These are phyloP conservation scores for Notoglanidium macrostoma DNA, from an alignment of 2,797 vertebrate genomes.

Conservation along the genomic window DNA sequence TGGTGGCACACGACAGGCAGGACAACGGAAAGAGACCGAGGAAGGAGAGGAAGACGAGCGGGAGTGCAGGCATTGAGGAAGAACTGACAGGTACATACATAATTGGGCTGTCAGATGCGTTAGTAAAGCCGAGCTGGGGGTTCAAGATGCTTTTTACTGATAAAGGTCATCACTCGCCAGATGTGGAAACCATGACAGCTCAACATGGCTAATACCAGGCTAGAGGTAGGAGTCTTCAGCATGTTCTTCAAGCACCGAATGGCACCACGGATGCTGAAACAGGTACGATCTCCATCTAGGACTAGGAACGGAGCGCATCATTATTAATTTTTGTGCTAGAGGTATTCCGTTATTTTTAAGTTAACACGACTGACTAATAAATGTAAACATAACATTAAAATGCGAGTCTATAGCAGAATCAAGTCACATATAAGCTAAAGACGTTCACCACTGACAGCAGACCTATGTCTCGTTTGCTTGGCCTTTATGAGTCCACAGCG, in stretches of 20 bases:
- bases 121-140: slow-evolving; percentile 26
- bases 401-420: not conserved
- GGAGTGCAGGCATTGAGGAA: not conserved
- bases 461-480: slow-evolving; percentile 30
- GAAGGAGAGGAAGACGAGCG: not conserved
- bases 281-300: not conserved
- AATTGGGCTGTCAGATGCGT: slow-evolving; percentile 45
- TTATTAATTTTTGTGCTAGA: slow-evolving; percentile 2
- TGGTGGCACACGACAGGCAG: slow-evolving; percentile 38
- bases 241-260: not conserved
- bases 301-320: not conserved
- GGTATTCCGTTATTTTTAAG: not conserved
- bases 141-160: slow-evolving; percentile 28
- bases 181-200: not conserved
- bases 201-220: slow-evolving; percentile 24
- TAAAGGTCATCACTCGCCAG: slow-evolving; percentile 40
- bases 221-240: not conserved
- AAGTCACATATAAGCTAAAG: slow-evolving; percentile 9
- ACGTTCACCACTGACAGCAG: slow-evolving; percentile 21
- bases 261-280: not conserved
- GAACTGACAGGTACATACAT: slow-evolving; percentile 49
- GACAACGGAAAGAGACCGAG: not conserved
- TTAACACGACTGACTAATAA: not conserved
- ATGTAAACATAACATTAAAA: not conserved
- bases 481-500: slow-evolving; percentile 32